Percentiles rank a stretch among this genome's conserved stretches.
Conservation (phyloP, 2,113 vertebrate species). For the Martes martes region DNA sequence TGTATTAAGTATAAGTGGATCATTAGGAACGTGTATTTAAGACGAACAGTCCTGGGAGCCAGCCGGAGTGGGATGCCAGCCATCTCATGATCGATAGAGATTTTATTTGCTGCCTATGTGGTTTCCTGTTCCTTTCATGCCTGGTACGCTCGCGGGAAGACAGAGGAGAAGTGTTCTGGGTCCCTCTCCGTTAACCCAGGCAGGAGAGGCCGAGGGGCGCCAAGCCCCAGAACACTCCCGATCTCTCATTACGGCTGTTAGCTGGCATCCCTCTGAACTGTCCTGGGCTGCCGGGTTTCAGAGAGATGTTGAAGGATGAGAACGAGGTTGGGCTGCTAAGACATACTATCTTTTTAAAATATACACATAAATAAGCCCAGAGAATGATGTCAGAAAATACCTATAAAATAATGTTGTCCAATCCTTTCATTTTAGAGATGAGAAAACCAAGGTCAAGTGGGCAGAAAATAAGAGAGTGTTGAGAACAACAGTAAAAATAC, state of each 20-base stretch:
- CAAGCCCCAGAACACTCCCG: neutral
- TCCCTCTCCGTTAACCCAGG: neutral
- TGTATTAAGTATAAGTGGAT: neutral
- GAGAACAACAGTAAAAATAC: neutral
- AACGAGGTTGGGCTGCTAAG: neutral
- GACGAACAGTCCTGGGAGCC: constrained; percentile 50
- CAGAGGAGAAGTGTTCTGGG: neutral
- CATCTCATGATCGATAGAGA: constrained; percentile 5
- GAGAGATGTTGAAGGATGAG: neutral
- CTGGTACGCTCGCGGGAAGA: neutral
- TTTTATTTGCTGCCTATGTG: constrained; percentile 17
- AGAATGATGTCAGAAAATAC: neutral
- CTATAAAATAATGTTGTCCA: neutral
- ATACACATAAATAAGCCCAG: neutral
- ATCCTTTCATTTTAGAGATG: neutral
- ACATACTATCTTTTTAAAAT: neutral
- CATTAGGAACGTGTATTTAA: constrained; percentile 62
- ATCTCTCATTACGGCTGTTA: neutral
- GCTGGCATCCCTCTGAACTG: neutral
- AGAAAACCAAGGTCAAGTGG: neutral
- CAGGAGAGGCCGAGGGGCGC: neutral
- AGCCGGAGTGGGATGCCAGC: neutral
- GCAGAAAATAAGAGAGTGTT: neutral
- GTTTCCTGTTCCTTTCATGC: neutral
- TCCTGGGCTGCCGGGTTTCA: neutral